Evolutionary conservation across 2,888 invertebrate genomes (phyloP), one percentile per base, ranked within the genome.

Genomic region (Microctonus hyperodae): DNA sequence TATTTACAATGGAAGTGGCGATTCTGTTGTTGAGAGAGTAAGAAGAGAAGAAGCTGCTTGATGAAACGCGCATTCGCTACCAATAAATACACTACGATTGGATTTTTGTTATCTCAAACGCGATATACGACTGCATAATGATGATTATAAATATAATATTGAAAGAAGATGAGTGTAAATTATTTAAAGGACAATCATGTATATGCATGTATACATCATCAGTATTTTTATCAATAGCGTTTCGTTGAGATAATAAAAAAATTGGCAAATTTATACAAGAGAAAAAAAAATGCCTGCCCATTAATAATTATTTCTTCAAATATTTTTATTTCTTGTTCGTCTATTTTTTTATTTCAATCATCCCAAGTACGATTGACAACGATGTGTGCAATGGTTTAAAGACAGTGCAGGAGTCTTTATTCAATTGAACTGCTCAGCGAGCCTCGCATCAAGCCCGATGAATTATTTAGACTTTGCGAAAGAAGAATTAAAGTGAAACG

Each of bases 391-490:
- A 59, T 48, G 59, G 44, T 59, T 44, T 23, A 59, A 28, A 62
- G 53, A 62, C 53, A 62, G 51, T 53, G 16, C 44, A n/a, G 16
- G 44, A 44, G 44, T 44, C 44, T 37, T 23, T 53, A 53, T 62
- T 50, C 50, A 48, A 62, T 62, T 62, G 62, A 51, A 48, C 59
- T 20, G 10, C 22, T 48, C 25, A 31, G 23, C 16, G 7, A 44
- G 44, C 16, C 44, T 44, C 44, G 44, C 44, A 44, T 44, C 62
- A n/a, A 51, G 53, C 22, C 13, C 62, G 35, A 62, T 62, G 62
- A 62, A 62, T 62, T 62, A 62, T 62, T 62, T 62, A 62, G 62
- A 62, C 51, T 55, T n/a, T 37, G 37, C 13, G 37, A 13, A 31
- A 55, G 58, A 40, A 25, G 44, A 58, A 23, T 57, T 23, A 58